Base-by-base conservation (phyloP, 2,797 vertebrate species). In the Sebastes melanostomus region DNA sequence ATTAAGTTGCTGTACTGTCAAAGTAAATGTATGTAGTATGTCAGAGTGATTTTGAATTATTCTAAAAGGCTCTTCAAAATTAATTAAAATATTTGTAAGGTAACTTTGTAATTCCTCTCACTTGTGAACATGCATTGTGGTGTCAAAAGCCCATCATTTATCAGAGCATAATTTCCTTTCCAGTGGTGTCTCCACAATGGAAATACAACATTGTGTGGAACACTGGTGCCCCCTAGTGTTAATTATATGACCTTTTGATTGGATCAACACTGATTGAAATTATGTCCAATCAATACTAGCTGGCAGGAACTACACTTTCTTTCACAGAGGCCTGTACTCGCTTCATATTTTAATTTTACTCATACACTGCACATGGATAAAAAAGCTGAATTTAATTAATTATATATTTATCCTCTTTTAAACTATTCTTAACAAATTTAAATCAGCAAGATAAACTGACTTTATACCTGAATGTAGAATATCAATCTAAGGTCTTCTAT, bases 221-320 rank as follows among this genome's bases (percentile, higher is more conserved):
- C 96, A 93, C 92, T 92, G 93, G 93, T 96, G 95, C 95, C 96
- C 94, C 95, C 96, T 96, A 92, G 93, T 95, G 96, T 87, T 93
- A 91, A 93, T 89, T 90, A 83, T 86, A 84, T 75, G 71, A 84
- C 80, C 73, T 83, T 86, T 85, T 82, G 77, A 87, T 90, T 88
- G 65, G 61, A 85, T 84, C 80, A 72, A 75, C 81, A 83, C 72
- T 81, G 77, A 87, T 69, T 81, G 78, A 88, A 91, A 86, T 77
- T 32, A 86, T 82, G 61, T 82, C 59, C 70, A 87, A 89, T 93
- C 88, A 90, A 87, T 88, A 83, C 22, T 13, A 36, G 54, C 72
- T 80, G 76, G 66, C 66, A 84, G 66, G 32, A 87, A 80, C 80
- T 38, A 27, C 22, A 75, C 8, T 42, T 76, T 62, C 24, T 80